phyloP scores from a whole-genome alignment of 2,797 vertebrate genomes.

The Liparis tanakae region DNA sequence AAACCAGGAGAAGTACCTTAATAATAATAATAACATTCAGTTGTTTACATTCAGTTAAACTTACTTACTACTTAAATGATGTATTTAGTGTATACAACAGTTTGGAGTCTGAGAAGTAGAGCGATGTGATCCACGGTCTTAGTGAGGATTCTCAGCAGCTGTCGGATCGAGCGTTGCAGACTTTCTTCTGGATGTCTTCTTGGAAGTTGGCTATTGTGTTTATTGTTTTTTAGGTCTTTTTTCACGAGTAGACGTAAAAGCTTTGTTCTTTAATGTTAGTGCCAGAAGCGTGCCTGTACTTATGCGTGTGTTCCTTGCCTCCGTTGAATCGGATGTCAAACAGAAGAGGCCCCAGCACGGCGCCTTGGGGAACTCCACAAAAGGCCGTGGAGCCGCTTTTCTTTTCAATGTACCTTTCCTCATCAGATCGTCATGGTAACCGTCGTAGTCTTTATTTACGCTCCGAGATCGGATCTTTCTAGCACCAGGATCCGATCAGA shows the following conservation, averaged over 20 bases:
- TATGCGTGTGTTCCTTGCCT: background rate
- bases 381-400: background rate
- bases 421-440: background rate
- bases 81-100: too few species aligned
- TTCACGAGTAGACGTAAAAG: background rate
- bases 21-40: too few species aligned
- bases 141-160: too few species aligned
- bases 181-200: background rate
- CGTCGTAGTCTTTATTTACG: background rate
- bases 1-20: too few species aligned
- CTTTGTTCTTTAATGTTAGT: background rate
- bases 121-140: too few species aligned
- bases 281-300: background rate
- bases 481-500: background rate
- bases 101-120: too few species aligned
- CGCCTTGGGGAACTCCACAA: slow-evolving; percentile 8
- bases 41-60: too few species aligned
- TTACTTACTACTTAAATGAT: too few species aligned
- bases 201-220: background rate
- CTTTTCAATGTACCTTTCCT: background rate
- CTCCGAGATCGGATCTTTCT: background rate
- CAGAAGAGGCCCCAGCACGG: background rate
- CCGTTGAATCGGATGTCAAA: slow-evolving; percentile 3
- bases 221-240: background rate
- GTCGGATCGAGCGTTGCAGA: too few species aligned